Base-by-base conservation (phyloP, 35 echinoderm and acorn worm species). In the Stichopus chloronotus region DNA sequence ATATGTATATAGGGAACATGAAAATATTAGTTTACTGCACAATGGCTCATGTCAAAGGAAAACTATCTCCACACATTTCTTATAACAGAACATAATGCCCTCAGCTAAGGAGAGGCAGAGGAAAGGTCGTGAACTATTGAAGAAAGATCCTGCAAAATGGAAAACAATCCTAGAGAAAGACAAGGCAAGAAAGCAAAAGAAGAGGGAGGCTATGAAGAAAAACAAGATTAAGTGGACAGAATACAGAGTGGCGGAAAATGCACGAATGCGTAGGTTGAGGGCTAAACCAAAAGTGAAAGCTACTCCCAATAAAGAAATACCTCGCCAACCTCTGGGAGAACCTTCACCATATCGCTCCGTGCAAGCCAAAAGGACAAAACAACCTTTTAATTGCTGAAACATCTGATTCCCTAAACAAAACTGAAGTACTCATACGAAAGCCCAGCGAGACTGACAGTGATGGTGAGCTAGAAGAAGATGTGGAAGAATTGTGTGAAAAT, bases 181-280 rank as follows among this genome's bases (percentile, higher is more conserved):
- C 55, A 61, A 10, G 86, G 53, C 0, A 88, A 88, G 86, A 59
- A 88, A 72, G 55, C 22, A 82, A n/a, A 83, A 82, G 79, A 82
- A 56, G 30, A 82, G 79, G 55, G 55, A 82, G 79, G 79, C 52
- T 17, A 82, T 82, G 79, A 88, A 88, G 86, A 88, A 30, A 59
- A 71, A 59, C 57, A 61, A 59, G 19, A 8, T 21, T 9, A 19
- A 71, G 57, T 88, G 86, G 86, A 30, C 57, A 25, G 57, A 25
- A 7, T 88, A 88, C 57, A 59, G 86, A 61, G 58, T 20, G 23
- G 25, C 1, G 30, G 86, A 88, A 59, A 88, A 88, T 88, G 86
- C 58, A 63, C 86, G 86, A 7, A 88, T 88, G 13, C 79, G 21
- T 82, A 72, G 9, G 68, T 72, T 72, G 68, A 72, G 68, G 21